phyloP scores from a whole-genome alignment of 2,797 vertebrate genomes.

The Tangara arthus region DNA sequence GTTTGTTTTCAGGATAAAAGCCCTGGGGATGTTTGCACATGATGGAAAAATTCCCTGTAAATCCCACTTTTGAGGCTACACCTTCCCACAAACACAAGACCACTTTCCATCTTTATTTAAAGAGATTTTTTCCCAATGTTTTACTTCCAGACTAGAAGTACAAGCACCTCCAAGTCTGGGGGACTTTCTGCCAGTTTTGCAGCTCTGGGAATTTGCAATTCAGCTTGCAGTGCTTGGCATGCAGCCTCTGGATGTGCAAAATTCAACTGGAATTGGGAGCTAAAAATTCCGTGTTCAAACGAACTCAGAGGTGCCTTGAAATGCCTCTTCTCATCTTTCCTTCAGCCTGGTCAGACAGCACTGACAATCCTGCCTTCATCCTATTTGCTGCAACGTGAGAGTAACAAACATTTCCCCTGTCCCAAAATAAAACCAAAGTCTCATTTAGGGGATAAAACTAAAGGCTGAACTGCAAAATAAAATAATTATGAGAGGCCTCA shows the following conservation, averaged over 20 bases:
- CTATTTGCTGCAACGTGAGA: background rate
- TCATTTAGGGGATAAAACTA: background rate
- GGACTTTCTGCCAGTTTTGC: background rate
- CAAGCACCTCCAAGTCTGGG: background rate
- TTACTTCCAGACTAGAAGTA: background rate
- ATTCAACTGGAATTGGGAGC: background rate
- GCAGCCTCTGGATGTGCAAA: background rate
- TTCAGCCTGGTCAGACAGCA: background rate
- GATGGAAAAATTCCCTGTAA: background rate
- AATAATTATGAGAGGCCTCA: background rate
- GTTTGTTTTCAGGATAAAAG: background rate
- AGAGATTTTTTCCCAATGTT: background rate
- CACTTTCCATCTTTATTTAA: background rate
- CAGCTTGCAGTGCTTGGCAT: background rate
- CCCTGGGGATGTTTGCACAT: background rate
- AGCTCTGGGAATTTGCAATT: constrained; percentile 20
- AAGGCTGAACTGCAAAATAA: background rate
- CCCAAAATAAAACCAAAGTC: background rate
- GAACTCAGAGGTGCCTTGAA: background rate
- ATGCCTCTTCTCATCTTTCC: background rate
- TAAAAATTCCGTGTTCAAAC: background rate
- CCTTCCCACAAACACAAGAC: background rate
- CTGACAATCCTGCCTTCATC: background rate
- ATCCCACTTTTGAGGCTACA: background rate
- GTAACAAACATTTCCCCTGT: background rate